These are phyloP conservation scores for Cladopsammia gracilis DNA, from an alignment of 64 coral and sea anemone genomes.

Conservation along the genomic window DNA sequence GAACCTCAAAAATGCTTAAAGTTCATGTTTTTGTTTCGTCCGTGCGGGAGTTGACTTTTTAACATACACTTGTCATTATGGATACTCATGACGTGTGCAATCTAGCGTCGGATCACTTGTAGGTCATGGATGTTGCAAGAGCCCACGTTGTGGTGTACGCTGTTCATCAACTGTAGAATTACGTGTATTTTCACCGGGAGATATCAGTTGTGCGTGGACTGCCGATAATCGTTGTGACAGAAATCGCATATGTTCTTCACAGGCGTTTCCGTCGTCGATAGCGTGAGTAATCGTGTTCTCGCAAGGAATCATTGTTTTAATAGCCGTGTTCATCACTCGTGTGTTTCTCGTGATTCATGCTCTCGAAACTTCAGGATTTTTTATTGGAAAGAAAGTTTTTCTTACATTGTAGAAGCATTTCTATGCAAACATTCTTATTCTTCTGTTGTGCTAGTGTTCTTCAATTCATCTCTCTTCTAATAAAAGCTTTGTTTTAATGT, in stretches of 20 bases:
- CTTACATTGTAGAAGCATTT: background rate
- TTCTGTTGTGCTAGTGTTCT: background rate
- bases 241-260: slow-evolving; percentile 20
- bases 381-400: background rate
- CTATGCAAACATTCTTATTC: background rate
- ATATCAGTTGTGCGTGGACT: background rate
- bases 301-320: slow-evolving; percentile 6
- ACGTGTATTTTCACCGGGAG: background rate
- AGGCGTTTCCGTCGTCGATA: background rate
- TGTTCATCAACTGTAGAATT: background rate
- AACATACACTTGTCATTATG: background rate
- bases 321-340: slow-evolving; percentile 5
- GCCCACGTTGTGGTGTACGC: background rate
- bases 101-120: background rate
- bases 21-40: background rate
- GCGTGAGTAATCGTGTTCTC: slow-evolving; percentile 43
- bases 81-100: slow-evolving; percentile 1
- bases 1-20: background rate
- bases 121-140: background rate
- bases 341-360: background rate
- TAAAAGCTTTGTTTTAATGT: too few species aligned
- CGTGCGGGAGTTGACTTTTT: background rate
- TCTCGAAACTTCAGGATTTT: background rate
- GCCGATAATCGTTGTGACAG: background rate
- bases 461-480: background rate